These are phyloP conservation scores for Microcebus murinus DNA, from an alignment of 2,113 vertebrate genomes.

Conservation along the genomic window DNA sequence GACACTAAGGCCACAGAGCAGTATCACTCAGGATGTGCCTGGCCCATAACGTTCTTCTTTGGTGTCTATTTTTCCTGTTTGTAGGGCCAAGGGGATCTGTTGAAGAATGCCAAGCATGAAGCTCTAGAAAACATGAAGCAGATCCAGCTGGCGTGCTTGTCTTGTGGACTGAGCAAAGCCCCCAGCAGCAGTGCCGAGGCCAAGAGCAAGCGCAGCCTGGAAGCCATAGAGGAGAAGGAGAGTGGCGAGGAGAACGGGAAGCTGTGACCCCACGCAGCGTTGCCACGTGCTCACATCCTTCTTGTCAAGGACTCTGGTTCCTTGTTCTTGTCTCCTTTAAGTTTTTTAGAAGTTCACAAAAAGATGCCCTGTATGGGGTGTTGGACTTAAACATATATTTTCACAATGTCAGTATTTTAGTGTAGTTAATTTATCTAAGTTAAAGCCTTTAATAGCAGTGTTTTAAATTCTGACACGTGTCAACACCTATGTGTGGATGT, in stretches of 20 bases:
- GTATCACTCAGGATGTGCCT: rapidly evolving
- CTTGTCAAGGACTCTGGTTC: constrained; percentile 71
- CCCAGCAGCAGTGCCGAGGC: constrained; percentile 67
- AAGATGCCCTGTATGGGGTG: constrained; percentile 75
- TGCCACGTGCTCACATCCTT: neutral
- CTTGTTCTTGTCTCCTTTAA: constrained; percentile 73
- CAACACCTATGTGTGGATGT: neutral
- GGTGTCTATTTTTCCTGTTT: constrained; percentile 56
- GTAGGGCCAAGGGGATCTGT: constrained; percentile 96
- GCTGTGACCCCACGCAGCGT: constrained; percentile 69
- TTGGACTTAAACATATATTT: constrained; percentile 80
- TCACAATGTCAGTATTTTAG: constrained; percentile 85
- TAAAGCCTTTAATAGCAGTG: constrained; percentile 74
- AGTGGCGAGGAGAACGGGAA: constrained; percentile 83
- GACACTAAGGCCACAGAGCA: neutral
- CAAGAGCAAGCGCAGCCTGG: constrained; percentile 86
- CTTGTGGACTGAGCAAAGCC: constrained; percentile 90
- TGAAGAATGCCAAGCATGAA: constrained; percentile 95
- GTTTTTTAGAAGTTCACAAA: constrained; percentile 78
- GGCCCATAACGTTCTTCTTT: constrained; percentile 63
- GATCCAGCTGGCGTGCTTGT: constrained; percentile 94
- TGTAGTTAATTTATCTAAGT: constrained; percentile 85
- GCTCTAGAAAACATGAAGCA: constrained; percentile 96
- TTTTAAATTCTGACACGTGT: constrained; percentile 75
- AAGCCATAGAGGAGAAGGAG: constrained; percentile 88